Evolutionary conservation across 2,888 invertebrate species (phyloP), one percentile per base, ranked within the genome.

Genomic region (Chromoteleia sp.): DNA sequence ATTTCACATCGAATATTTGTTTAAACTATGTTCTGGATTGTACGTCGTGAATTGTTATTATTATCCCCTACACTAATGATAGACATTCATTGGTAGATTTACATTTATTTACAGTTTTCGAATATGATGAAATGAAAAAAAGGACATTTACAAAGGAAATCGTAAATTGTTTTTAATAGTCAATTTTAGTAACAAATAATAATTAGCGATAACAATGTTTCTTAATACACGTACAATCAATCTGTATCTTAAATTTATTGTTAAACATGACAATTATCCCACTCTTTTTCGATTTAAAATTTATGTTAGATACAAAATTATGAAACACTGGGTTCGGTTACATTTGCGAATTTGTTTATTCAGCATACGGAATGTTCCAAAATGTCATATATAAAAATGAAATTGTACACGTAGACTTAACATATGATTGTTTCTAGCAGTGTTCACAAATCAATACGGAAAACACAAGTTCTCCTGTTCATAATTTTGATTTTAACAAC

Each of bases 31-130:
- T 67, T 67, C 67, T 54, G 58, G 79, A 79, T 79, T 79, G 79
- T 79, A 73, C 79, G 79, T 79, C 79, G 73, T 79, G 73, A 65
- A n/a, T n/a, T n/a, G 3, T 71, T 54, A 33, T 59, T 52, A 73
- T 50, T 65, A 61, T 39, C 0, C 5, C 33, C 59, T 79, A 73
- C 14, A 12, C 54, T 79, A 79, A 8, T 54, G 56, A 67, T 68
- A 79, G 58, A 79, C 79, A 73, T 79, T 68, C 29, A 68, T 50
- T 39, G 21, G 8, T 73, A 68, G 29, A 48, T 73, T 67, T 73
- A 43, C 56, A 73, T 29, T 59, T 73, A 79, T 68, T 33, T 79
- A 79, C 71, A 79, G 7, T 21, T 39, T 14, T 30, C 2, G 45
- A 39, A 17, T 15, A 15, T 15, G 15, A n/a, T 6, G 10, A 29